phyloP scores from a whole-genome alignment of 1,140 invertebrate species.

The Mya arenaria region DNA sequence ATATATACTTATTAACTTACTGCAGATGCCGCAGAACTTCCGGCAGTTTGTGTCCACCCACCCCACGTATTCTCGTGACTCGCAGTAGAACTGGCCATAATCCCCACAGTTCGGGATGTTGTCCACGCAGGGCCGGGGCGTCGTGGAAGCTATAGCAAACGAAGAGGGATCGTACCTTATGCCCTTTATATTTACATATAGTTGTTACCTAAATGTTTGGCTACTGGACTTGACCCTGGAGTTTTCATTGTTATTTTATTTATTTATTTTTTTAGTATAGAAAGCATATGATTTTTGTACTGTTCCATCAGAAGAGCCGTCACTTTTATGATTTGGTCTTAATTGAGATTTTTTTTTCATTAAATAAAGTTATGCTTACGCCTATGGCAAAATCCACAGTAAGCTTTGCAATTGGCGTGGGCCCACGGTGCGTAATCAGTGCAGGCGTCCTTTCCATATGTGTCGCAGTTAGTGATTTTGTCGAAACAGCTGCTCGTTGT shows the following conservation, averaged over 20 bases:
- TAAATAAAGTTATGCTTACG: too few species aligned
- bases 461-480: slow-evolving; percentile 11
- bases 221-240: too few species aligned
- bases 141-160: slow-evolving; percentile 23
- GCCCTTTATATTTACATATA: too few species aligned
- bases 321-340: too few species aligned
- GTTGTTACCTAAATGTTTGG: too few species aligned
- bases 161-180: too few species aligned
- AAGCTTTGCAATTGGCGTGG: slow-evolving; percentile 15
- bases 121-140: slow-evolving; percentile 45
- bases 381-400: slow-evolving; percentile 51
- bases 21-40: slow-evolving; percentile 55
- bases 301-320: too few species aligned
- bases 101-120: slow-evolving; percentile 48
- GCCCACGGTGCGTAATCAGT: slow-evolving; percentile 52
- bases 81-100: slow-evolving; percentile 46
- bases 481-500: slow-evolving; percentile 7
- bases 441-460: slow-evolving; percentile 39
- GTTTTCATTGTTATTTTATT: too few species aligned
- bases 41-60: slow-evolving; percentile 60
- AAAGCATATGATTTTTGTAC: too few species aligned
- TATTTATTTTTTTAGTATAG: too few species aligned
- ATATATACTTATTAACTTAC: too few species aligned
- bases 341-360: too few species aligned
- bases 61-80: slow-evolving; percentile 14